Evolutionary conservation across 2,888 invertebrate genomes (phyloP).

Genomic region (Cordilura impudica): DNA sequence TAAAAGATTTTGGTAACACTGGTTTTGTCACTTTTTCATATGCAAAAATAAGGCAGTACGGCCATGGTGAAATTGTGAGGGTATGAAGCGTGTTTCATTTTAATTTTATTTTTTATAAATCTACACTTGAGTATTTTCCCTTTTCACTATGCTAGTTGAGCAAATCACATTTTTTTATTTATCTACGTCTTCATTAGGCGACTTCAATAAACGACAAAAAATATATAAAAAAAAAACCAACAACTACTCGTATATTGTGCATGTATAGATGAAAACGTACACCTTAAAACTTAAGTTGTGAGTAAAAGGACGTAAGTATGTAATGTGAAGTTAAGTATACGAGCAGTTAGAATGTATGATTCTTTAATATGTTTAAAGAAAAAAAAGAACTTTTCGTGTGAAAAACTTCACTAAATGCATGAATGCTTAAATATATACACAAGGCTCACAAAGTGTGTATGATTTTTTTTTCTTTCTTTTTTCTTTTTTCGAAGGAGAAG

Average conservation of each 20-base stretch:
- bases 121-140: neutral
- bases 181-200: constrained; percentile 62
- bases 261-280: neutral
- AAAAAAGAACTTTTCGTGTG: constrained; percentile 32
- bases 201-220: constrained; percentile 40
- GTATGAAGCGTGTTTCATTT: no score
- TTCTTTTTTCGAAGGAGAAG: no score
- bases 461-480: no score
- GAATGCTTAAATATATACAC: constrained; percentile 23
- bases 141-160: constrained; percentile 38
- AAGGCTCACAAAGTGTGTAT: neutral
- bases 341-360: constrained; percentile 12
- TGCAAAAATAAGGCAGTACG: no score
- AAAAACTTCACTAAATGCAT: constrained; percentile 36
- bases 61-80: no score
- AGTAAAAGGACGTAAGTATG: neutral
- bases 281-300: neutral
- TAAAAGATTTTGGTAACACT: no score
- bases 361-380: constrained; percentile 15
- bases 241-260: neutral
- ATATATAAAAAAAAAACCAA: neutral
- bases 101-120: constrained; percentile 25
- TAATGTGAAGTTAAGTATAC: neutral
- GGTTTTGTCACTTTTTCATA: no score
- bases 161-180: constrained; percentile 62